Evolutionary conservation across 2,888 invertebrate species (phyloP).

Genomic region (Himalopsyche japonica): DNA sequence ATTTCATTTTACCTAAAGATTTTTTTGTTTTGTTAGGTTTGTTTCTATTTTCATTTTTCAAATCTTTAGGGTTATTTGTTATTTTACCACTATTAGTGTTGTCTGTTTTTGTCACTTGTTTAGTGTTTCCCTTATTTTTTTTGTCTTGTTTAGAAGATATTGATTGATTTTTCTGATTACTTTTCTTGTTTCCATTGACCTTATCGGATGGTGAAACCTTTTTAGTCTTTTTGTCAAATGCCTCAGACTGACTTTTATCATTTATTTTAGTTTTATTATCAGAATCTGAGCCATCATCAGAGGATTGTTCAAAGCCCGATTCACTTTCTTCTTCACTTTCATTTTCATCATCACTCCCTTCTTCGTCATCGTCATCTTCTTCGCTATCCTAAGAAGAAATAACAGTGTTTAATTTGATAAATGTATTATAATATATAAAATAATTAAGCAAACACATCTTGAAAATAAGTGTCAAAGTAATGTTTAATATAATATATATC

Average conservation of each 20-base stretch:
- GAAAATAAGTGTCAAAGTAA: too few relatives aligned
- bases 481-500: too few relatives aligned
- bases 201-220: not conserved
- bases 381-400: conserved; percentile 28
- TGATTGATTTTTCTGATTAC: not conserved
- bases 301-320: conserved; percentile 45
- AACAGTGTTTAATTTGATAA: not conserved
- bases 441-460: not conserved
- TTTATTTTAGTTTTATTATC: conserved; percentile 26
- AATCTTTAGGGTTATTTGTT: conserved; percentile 4
- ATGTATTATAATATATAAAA: not conserved
- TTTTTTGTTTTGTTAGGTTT: conserved; percentile 4
- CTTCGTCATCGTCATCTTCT: conserved; percentile 43
- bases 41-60: conserved; percentile 13
- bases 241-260: conserved; percentile 6
- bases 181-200: not conserved
- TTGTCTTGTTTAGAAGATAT: conserved; percentile 1
- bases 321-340: conserved; percentile 46
- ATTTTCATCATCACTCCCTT: conserved; percentile 45
- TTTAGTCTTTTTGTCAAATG: conserved; percentile 10
- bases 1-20: conserved; percentile 13
- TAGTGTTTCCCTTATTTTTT: not conserved
- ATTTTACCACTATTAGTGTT: not conserved
- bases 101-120: not conserved
- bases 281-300: conserved; percentile 43